A percentile compares a stretch with the other conserved stretches of the same genome.
Conservation (phyloP, 2,113 vertebrate species). For the Indri indri region DNA sequence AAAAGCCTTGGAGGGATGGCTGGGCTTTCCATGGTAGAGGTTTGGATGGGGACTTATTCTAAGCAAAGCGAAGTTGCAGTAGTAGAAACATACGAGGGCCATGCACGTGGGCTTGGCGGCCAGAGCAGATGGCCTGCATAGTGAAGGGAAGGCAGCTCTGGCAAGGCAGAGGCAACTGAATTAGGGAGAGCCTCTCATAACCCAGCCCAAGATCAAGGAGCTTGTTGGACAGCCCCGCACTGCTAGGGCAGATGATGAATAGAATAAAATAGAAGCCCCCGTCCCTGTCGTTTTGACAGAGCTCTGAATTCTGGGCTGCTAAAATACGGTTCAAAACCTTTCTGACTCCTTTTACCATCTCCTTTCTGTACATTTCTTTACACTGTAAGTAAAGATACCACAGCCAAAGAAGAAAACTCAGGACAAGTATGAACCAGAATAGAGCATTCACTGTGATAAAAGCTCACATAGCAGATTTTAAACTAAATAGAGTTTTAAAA, state of each 20-base stretch:
- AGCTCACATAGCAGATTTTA: not conserved
- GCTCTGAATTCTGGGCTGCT: not conserved
- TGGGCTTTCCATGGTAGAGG: not conserved
- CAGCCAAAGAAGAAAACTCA: not conserved
- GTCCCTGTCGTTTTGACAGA: not conserved
- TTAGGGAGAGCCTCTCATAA: rapidly evolving
- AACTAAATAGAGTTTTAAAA: not conserved
- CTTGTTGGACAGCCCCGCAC: rapidly evolving
- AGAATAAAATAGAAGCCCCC: not conserved
- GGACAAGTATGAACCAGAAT: not conserved
- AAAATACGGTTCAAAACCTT: not conserved
- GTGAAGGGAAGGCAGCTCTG: not conserved
- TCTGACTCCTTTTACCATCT: not conserved
- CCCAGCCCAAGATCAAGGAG: not conserved
- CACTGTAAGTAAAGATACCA: not conserved
- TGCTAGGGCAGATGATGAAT: rapidly evolving
- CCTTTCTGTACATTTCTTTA: not conserved
- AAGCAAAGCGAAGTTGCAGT: not conserved
- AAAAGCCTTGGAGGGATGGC: not conserved
- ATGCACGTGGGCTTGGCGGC: rapidly evolving
- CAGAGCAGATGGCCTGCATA: rapidly evolving
- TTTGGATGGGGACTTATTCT: not conserved
- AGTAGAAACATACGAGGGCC: rapidly evolving
- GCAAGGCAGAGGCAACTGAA: not conserved
- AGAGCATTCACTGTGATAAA: not conserved